Base-by-base conservation (phyloP, 1,140 invertebrate species). In the Hyles euphorbiae region DNA sequence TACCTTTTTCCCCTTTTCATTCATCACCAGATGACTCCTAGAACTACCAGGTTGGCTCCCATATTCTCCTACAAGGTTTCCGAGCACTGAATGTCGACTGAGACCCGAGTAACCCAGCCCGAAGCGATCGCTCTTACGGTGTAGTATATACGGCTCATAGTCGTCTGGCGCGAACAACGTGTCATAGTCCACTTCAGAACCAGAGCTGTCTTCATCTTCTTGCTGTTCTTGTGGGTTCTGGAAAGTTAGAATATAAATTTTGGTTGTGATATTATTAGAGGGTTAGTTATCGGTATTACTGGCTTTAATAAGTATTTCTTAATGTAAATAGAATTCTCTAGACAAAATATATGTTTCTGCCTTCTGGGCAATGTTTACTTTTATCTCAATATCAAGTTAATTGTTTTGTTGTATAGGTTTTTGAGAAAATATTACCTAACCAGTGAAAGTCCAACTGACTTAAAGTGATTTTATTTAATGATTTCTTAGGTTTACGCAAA, bases 61-160 rank as follows among this genome's bases (percentile, higher is more conserved):
- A 53, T 85, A 83, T 46, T 83, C 76, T 0, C 80, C 80, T 3
- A 60, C 66, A 53, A 86, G 51, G 47, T 66, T 80, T 0, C 89
- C 89, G n/a, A 90, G 64, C n/a, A 89, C 88, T 49, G 70, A 90
- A 76, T 75, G 94, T 48, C 78, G 91, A 80, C 81, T 92, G n/a
- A 99, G 81, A 1, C 96, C 97, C n/a, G 88, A 89, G 76, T 99
- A 99, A 2, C 98, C 98, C 47, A 99, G 91, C 0, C 96, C 96
- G 79, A 96, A 97, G 22, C 89, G 91, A 87, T 97, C 94, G 56
- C 92, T 92, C 88, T 99, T 98, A 34, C 94, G 92, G 40, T 91
- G 90, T 57, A 94, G 91, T 5, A 93, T 82, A 65, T 94, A 91
- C 7, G 93, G 91, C 60, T 94, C 93, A 68, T 94, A 93, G 86